Evolutionary conservation across 2,888 invertebrate genomes (phyloP).

Genomic region (Melanotus villosus): DNA sequence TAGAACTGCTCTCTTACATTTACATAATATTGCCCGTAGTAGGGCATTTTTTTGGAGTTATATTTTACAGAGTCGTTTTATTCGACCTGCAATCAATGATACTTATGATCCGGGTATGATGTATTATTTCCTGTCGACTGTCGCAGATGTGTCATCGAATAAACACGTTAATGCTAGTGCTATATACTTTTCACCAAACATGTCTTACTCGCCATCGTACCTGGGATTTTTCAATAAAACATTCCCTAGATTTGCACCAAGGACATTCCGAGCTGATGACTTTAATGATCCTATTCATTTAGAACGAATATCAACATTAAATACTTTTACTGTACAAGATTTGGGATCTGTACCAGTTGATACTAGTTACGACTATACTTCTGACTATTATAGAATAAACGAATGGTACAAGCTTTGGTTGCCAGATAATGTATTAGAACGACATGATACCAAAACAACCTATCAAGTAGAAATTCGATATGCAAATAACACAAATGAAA

Average conservation of each 20-base stretch:
- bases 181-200: slow-evolving; percentile 94
- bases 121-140: slow-evolving; percentile 95
- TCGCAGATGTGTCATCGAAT: slow-evolving; percentile 95
- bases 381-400: slow-evolving; percentile 91
- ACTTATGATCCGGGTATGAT: slow-evolving; percentile 98
- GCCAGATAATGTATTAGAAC: slow-evolving; percentile 84
- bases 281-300: slow-evolving; percentile 97
- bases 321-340: slow-evolving; percentile 90
- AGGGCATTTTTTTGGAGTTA: slow-evolving; percentile 97
- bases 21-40: slow-evolving; percentile 97
- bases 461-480: slow-evolving; percentile 95
- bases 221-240: slow-evolving; percentile 97
- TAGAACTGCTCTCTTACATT: slow-evolving; percentile 91
- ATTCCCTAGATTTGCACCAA: slow-evolving; percentile 92
- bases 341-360: slow-evolving; percentile 84
- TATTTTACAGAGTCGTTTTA: slow-evolving; percentile 91
- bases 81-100: slow-evolving; percentile 90
- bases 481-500: slow-evolving; percentile 95
- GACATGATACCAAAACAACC: slow-evolving; percentile 93
- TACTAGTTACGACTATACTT: slow-evolving; percentile 90
- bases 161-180: slow-evolving; percentile 93
- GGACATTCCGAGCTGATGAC: slow-evolving; percentile 92
- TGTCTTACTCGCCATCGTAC: slow-evolving; percentile 94
- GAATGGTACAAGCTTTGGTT: slow-evolving; percentile 95
- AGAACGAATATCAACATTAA: slow-evolving; percentile 94